Base-by-base conservation (phyloP, 2,797 vertebrate species). In the Pseudotriccus pelzelni region DNA sequence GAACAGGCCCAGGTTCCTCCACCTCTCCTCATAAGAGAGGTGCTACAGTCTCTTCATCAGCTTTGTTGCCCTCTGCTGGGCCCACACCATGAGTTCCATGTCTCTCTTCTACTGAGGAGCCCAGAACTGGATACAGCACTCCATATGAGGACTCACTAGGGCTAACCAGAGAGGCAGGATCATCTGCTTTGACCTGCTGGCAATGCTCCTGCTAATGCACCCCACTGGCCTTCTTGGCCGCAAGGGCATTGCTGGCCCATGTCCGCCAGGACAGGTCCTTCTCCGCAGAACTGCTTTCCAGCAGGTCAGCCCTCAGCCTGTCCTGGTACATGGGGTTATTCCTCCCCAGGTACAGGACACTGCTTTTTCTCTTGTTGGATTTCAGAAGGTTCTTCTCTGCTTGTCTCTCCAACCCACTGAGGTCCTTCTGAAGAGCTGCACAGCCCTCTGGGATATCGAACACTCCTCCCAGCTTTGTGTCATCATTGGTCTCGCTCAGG, bases 401-500 rank as follows among this genome's bases (percentile, higher is more conserved):
- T 12, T n/a, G 19, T 44, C 21, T 39, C 28, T 83, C 36, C 64
- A 56, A 1, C 6, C 23, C 4, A 8, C 0, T 0, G 1, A 64
- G 37, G 7, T 44, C 21, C 14, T 37, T 52, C 24, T 77, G 37
- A 58, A 64, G n/a, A 14, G 24, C 30, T 64, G 44, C 36, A 37
- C 12, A 64, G 37, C n/a, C 7, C 28, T 34, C 27, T 4, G 3
- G 19, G 28, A 7, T 20, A 25, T 8, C 0, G 0, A 39, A 53
- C 39, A 47, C 11, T 41, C 13, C 46, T 59, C 39, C 39, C 59
- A 59, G 52, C 15, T 66, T 72, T 24, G 30, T 47, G 30, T 28
- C 11, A 2, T 4, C 46, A 14, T 10, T 46, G 30, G 7, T 20
- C 25, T 47, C 53, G 39, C 34, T 60, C 39, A 53, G 46, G 39